A percentile compares a stretch with the other conserved stretches of the same genome.
These are phyloP conservation scores for Hapalemur alaotrensis DNA, from an alignment of 2,797 vertebrate genomes.

Conservation along the genomic window DNA sequence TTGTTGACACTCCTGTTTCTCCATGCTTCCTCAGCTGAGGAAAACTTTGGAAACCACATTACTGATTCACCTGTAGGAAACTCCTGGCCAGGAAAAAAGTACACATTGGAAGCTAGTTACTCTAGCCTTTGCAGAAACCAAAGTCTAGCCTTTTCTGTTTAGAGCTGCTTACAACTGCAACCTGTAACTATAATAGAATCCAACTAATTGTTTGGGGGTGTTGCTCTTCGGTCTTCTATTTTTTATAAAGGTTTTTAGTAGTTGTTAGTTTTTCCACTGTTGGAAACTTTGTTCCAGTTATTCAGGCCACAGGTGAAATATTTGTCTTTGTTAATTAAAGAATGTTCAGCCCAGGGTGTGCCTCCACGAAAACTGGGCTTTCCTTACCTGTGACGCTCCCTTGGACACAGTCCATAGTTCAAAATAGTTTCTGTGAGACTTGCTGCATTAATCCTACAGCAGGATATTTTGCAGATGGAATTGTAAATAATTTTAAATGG, in stretches of 20 bases:
- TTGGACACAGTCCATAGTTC: conserved; percentile 62
- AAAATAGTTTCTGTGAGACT: conserved; percentile 67
- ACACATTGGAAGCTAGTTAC: not conserved
- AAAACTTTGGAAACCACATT: not conserved
- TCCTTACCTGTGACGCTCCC: conserved; percentile 40
- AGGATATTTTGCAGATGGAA: not conserved
- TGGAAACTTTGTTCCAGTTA: conserved; percentile 32
- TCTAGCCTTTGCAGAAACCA: conserved; percentile 5
- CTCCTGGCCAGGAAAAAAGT: not conserved
- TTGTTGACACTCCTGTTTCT: not conserved
- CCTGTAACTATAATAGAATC: not conserved
- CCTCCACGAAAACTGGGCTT: conserved; percentile 49
- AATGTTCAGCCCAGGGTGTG: conserved; percentile 61
- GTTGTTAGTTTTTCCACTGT: conserved; percentile 32
- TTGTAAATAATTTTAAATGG: not conserved
- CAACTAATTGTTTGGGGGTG: not conserved
- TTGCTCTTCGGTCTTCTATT: not conserved
- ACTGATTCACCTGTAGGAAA: not conserved
- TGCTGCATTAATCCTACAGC: not conserved
- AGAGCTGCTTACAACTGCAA: not conserved
- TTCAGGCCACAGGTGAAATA: conserved; percentile 56
- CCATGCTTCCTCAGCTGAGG: not conserved
- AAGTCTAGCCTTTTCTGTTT: not conserved
- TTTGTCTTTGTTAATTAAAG: conserved; percentile 63
- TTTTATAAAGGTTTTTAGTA: not conserved